Evolutionary conservation across 2,113 vertebrate genomes (phyloP), one percentile per base, ranked within the genome.

Genomic region (Caranx melampygus): DNA sequence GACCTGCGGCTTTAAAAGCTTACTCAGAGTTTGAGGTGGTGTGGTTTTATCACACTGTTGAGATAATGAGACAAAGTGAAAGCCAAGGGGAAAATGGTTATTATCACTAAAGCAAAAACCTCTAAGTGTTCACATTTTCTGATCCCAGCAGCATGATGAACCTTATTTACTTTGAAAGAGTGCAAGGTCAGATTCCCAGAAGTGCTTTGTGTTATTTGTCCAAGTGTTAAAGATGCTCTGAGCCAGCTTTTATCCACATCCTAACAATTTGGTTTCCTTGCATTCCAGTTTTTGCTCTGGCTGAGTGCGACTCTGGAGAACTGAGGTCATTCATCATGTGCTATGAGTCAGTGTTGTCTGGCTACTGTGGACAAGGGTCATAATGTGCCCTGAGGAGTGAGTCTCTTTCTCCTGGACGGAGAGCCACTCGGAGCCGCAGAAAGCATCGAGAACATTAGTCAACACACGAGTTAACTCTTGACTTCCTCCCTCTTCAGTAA

Each of bases 331-430:
- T 83, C 78, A 87, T 92, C 94, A 92, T 88, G 89, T 26, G 89
- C 81, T 87, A 73, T 93, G 94, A 95, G 84, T 94, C 94, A 94
- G 78, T 72, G 77, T 77, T 87, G 88, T 93, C 92, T 93, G 90
- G 93, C 93, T 94, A 92, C 94, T 87, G 89, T 94, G 79, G 79
- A 86, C 34, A 61, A 79, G 82, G 79, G 78, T 89, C 86, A 93
- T 82, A 83, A 85, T 77, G 82, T 72, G 77, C 90, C 87, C 74
- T 20, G 68, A 92, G 82, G 64, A 83, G 84, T 78, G 83, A 81
- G 68, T 75, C 85, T 84, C 83, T 88, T 88, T 89, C 85, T 90
- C 84, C 85, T 76, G 88, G 68, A 91, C 12, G 81, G 76, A 86
- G 66, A 91, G 75, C 57, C 59, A 81, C 75, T 88, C 69, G 79